A percentile compares a stretch with the other conserved stretches of the same genome.
Evolutionary conservation across 2,888 invertebrate genomes (phyloP).

Genomic region (Melieria crassipennis): DNA sequence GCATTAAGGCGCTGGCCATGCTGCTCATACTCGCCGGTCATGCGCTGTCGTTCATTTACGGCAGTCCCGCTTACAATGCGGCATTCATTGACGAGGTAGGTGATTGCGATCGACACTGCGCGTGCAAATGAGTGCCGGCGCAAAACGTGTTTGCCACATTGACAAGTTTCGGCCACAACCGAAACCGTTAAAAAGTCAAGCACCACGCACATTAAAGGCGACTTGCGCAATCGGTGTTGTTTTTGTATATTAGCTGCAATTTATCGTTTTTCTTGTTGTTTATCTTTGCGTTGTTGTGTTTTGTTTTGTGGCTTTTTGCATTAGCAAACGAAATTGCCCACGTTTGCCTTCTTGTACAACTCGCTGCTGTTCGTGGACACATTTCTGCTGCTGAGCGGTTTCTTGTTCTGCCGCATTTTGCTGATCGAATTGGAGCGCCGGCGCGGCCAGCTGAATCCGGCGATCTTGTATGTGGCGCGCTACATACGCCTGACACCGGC

Average conservation of each 20-base stretch:
- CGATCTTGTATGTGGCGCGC: slow-evolving; percentile 72
- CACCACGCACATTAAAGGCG: slow-evolving; percentile 4
- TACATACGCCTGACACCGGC: slow-evolving; percentile 81
- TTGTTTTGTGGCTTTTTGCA: slow-evolving; percentile 12
- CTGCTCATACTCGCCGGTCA: slow-evolving; percentile 74
- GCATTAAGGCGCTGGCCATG: slow-evolving; percentile 77
- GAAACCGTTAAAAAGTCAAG: neutral
- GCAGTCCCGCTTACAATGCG: slow-evolving; percentile 75
- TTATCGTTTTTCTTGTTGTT: neutral
- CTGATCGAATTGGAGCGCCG: slow-evolving; percentile 75
- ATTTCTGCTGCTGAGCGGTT: slow-evolving; percentile 77
- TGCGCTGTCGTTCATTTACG: slow-evolving; percentile 73
- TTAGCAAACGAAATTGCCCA: slow-evolving; percentile 70
- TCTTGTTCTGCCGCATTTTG: slow-evolving; percentile 75
- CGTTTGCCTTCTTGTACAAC: slow-evolving; percentile 73
- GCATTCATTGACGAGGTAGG: slow-evolving; percentile 67
- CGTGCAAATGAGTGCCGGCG: too few species aligned
- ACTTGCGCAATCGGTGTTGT: slow-evolving; percentile 30
- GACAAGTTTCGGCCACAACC: neutral
- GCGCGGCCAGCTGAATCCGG: slow-evolving; percentile 71
- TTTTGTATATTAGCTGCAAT: neutral
- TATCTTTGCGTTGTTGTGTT: neutral
- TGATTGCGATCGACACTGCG: neutral
- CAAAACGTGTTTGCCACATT: neutral
- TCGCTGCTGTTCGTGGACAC: slow-evolving; percentile 78